Evolutionary conservation across 1,140 invertebrate genomes (phyloP).

Genomic region (Drosophila auraria): DNA sequence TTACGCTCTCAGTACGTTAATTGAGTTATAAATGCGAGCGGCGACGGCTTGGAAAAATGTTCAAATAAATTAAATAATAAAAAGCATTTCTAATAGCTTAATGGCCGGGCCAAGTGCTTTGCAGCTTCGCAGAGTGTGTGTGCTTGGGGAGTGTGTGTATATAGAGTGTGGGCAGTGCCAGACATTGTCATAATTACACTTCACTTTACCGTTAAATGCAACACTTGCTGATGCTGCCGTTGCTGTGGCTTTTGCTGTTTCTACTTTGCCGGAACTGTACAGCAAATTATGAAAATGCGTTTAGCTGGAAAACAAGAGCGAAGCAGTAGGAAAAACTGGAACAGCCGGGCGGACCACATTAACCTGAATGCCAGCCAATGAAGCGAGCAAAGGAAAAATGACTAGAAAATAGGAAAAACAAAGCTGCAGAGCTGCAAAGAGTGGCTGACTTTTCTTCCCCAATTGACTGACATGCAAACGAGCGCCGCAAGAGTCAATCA

Average conservation of each 20-base stretch:
- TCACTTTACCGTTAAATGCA: slow-evolving; percentile 77
- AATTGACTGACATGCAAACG: slow-evolving; percentile 70
- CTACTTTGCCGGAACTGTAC: slow-evolving; percentile 73
- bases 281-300: slow-evolving; percentile 80
- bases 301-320: slow-evolving; percentile 59
- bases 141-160: no score
- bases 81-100: slow-evolving; percentile 75
- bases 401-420: slow-evolving; percentile 1
- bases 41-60: slow-evolving; percentile 27
- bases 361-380: slow-evolving; percentile 77
- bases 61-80: slow-evolving; percentile 76
- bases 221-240: slow-evolving; percentile 53
- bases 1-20: slow-evolving; percentile 38
- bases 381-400: slow-evolving; percentile 35
- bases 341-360: slow-evolving; percentile 64
- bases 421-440: slow-evolving; percentile 4
- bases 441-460: slow-evolving; percentile 21
- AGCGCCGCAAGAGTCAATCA: slow-evolving; percentile 78
- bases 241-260: slow-evolving; percentile 1
- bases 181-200: slow-evolving; percentile 61
- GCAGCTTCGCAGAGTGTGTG: slow-evolving; percentile 6
- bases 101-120: slow-evolving; percentile 36
- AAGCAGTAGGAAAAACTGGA: slow-evolving; percentile 69
- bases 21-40: slow-evolving; percentile 71
- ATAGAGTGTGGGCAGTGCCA: slow-evolving; percentile 46